Conservation (phyloP, 92 coral and sea anemone species). For the Paramuricea clavata region DNA sequence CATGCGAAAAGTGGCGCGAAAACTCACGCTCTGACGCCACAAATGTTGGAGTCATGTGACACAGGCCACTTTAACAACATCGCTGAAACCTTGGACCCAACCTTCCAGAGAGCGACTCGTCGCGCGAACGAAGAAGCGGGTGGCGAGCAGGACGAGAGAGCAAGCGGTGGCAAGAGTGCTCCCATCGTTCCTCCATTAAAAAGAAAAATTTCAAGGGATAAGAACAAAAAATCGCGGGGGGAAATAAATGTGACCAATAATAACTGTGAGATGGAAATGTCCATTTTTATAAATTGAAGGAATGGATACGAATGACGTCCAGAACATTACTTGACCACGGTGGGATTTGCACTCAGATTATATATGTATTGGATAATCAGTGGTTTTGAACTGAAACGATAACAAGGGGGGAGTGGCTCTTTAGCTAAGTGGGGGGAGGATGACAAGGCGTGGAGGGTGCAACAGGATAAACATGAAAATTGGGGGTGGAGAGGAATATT, state of each 20-base stretch:
- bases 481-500: too few relatives aligned
- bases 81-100: slow-evolving; percentile 94
- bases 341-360: too few relatives aligned
- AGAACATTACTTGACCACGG: too few relatives aligned
- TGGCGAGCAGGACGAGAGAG: slow-evolving; percentile 59
- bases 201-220: slow-evolving; percentile 83
- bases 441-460: too few relatives aligned
- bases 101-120: slow-evolving; percentile 73
- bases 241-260: slow-evolving; percentile 6
- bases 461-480: too few relatives aligned
- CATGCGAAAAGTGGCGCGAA: slow-evolving; percentile 58
- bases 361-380: too few relatives aligned
- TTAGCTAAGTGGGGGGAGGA: too few relatives aligned
- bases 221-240: slow-evolving; percentile 65
- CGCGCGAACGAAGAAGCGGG: slow-evolving; percentile 17
- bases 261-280: neutral
- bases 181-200: slow-evolving; percentile 93
- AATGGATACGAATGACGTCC: too few relatives aligned
- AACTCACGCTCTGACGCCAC: neutral
- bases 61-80: slow-evolving; percentile 72
- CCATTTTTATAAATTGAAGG: too few relatives aligned
- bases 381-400: too few relatives aligned
- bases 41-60: slow-evolving; percentile 6
- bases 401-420: too few relatives aligned
- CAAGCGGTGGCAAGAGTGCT: slow-evolving; percentile 69